These are phyloP conservation scores for Sebastes matsubarae DNA, from an alignment of 2,797 vertebrate genomes.

Conservation along the genomic window DNA sequence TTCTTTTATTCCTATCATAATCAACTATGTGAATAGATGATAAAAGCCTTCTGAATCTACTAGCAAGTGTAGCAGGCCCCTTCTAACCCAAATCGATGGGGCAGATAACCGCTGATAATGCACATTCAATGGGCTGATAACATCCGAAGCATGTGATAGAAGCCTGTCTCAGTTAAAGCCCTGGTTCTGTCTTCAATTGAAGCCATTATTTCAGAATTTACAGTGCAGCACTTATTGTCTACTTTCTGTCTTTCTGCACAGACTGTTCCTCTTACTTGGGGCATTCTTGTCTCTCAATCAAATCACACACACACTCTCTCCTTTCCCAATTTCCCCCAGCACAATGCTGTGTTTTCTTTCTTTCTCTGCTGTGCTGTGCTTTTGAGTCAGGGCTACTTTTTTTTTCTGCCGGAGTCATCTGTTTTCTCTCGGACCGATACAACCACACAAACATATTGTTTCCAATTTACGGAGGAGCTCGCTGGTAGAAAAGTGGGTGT, in stretches of 20 bases:
- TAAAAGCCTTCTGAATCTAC: too few species aligned
- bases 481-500: background rate
- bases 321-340: background rate
- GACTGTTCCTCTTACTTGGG: background rate
- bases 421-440: conserved; percentile 1
- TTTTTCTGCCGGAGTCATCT: conserved; percentile 1
- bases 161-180: background rate
- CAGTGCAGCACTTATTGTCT: background rate
- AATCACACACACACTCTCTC: conserved; percentile 7
- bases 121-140: too few species aligned
- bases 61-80: too few species aligned
- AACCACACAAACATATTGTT: conserved; percentile 1
- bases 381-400: background rate
- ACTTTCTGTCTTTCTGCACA: background rate
- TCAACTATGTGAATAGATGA: too few species aligned
- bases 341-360: conserved; percentile 8
- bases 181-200: background rate
- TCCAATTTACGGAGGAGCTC: conserved; percentile 13
- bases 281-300: conserved; percentile 1
- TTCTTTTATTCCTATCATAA: too few species aligned
- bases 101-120: too few species aligned
- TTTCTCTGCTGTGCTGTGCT: background rate
- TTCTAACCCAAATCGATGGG: too few species aligned
- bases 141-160: too few species aligned
- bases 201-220: background rate